A percentile compares a stretch with the other conserved stretches of the same genome.
Conservation (phyloP, 2,888 invertebrate species). For the Drosophila fulvimacula region DNA sequence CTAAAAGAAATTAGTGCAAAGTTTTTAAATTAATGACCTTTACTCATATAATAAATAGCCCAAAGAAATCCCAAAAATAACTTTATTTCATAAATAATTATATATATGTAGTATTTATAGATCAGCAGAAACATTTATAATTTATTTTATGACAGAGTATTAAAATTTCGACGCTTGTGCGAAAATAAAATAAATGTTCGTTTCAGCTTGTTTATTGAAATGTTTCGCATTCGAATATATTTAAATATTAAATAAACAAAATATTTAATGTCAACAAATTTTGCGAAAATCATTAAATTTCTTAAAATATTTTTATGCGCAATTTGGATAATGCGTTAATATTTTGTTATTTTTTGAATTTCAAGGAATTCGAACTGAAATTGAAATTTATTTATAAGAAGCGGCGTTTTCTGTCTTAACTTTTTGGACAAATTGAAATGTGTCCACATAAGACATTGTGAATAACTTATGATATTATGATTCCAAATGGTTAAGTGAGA, state of each 20-base stretch:
- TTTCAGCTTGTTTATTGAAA: constrained; percentile 40
- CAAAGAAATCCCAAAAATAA: neutral
- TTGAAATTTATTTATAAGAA: constrained; percentile 46
- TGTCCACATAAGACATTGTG: constrained; percentile 61
- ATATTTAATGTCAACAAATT: constrained; percentile 74
- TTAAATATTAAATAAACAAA: constrained; percentile 79
- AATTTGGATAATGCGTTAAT: constrained; percentile 45
- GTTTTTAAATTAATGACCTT: neutral
- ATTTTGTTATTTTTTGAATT: constrained; percentile 20
- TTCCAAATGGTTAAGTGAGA: neutral
- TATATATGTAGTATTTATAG: neutral
- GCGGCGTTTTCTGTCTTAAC: constrained; percentile 40
- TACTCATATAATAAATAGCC: neutral
- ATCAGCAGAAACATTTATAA: neutral
- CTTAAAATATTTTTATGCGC: constrained; percentile 63
- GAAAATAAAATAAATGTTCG: constrained; percentile 4
- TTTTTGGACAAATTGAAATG: constrained; percentile 75
- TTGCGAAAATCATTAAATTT: constrained; percentile 63
- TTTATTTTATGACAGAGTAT: constrained; percentile 6
- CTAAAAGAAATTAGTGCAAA: neutral
- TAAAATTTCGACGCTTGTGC: constrained; percentile 3
- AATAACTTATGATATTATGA: constrained; percentile 60
- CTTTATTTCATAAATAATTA: neutral
- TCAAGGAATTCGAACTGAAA: constrained; percentile 5
- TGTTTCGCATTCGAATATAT: constrained; percentile 61